These are phyloP conservation scores for Aphidius ervi DNA, from an alignment of 1,140 invertebrate genomes.

Conservation along the genomic window DNA sequence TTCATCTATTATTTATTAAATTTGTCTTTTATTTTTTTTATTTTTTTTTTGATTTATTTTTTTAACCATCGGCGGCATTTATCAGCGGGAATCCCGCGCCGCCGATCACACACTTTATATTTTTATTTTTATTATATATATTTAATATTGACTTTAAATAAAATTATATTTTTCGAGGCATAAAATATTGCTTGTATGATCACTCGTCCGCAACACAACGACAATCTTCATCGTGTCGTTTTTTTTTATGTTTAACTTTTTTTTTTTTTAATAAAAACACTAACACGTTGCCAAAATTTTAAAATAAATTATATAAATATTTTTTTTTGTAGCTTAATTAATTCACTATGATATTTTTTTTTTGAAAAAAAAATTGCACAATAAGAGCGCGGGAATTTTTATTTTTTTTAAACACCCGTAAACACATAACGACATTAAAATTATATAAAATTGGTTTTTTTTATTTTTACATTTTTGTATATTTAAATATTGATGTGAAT, in stretches of 20 bases:
- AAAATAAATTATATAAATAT: neutral
- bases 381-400: no score
- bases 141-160: slow-evolving; percentile 6
- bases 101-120: slow-evolving; percentile 8
- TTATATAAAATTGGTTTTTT: no score
- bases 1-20: neutral
- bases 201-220: slow-evolving; percentile 7
- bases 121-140: slow-evolving; percentile 4
- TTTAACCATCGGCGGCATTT: slow-evolving; percentile 14
- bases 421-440: no score
- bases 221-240: slow-evolving; percentile 12
- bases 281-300: neutral
- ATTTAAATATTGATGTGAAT: neutral
- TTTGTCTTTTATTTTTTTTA: slow-evolving; percentile 3
- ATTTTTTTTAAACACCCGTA: no score
- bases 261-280: neutral
- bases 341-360: slow-evolving; percentile 13
- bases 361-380: neutral
- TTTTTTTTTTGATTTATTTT: neutral
- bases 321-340: neutral
- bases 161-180: slow-evolving; percentile 6
- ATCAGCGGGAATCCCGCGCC: slow-evolving; percentile 22
- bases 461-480: neutral
- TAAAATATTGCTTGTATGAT: slow-evolving; percentile 11
- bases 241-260: neutral